Percentiles rank a stretch among this genome's conserved stretches.
Evolutionary conservation across 2,888 invertebrate species (phyloP).

Genomic region (Leptodirus hochenwartii): DNA sequence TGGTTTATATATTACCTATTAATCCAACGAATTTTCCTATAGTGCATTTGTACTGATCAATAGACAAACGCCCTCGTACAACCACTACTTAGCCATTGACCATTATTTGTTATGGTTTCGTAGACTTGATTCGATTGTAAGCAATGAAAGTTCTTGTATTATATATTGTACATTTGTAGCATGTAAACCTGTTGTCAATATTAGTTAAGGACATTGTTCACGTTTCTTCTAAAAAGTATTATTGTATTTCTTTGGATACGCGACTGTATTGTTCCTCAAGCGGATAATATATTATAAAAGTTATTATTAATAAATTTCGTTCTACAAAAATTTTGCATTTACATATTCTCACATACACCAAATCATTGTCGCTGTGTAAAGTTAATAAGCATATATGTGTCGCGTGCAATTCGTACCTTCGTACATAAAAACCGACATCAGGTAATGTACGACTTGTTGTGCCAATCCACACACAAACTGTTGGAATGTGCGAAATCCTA

Average conservation of each 20-base stretch:
- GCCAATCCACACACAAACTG: too few relatives aligned
- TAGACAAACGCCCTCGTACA: slow-evolving; percentile 23
- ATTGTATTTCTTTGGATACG: slow-evolving; percentile 25
- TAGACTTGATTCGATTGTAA: slow-evolving; percentile 23
- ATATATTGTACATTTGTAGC: slow-evolving; percentile 27
- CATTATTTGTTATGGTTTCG: slow-evolving; percentile 25
- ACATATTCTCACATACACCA: too few relatives aligned
- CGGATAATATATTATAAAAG: slow-evolving; percentile 26
- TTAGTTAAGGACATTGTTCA: slow-evolving; percentile 24
- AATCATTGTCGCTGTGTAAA: too few relatives aligned
- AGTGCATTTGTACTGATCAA: slow-evolving; percentile 19
- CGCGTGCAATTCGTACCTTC: too few relatives aligned
- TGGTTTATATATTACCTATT: too few relatives aligned
- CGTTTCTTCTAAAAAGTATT: slow-evolving; percentile 24
- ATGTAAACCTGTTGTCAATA: slow-evolving; percentile 26
- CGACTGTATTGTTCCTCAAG: slow-evolving; percentile 28
- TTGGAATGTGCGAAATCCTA: too few relatives aligned
- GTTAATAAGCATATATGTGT: too few relatives aligned
- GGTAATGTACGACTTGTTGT: too few relatives aligned
- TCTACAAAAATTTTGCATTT: too few relatives aligned
- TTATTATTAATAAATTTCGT: slow-evolving; percentile 27
- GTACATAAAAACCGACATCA: too few relatives aligned
- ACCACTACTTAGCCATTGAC: too few relatives aligned
- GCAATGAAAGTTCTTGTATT: slow-evolving; percentile 28
- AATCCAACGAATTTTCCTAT: too few relatives aligned